Evolutionary conservation across 2,888 invertebrate genomes (phyloP).

Genomic region (Tromatobia lineatoria): DNA sequence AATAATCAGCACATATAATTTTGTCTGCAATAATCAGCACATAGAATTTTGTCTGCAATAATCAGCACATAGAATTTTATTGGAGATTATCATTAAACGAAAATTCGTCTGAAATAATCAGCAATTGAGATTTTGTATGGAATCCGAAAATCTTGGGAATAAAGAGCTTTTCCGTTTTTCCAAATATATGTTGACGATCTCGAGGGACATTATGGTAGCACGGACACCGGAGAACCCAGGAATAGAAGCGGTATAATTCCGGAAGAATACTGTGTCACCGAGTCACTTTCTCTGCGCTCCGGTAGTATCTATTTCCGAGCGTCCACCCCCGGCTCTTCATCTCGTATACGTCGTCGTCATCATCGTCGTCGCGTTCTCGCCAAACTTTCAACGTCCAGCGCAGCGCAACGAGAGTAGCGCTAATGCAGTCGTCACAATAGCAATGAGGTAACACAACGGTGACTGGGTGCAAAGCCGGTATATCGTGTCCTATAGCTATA

Average conservation of each 20-base stretch:
- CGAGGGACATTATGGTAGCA: not conserved
- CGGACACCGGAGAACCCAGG: constrained; percentile 48
- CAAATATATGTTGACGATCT: not conserved
- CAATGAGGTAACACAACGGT: constrained; percentile 68
- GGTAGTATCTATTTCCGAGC: constrained; percentile 74
- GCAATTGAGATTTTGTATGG: not conserved
- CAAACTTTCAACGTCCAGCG: constrained; percentile 60
- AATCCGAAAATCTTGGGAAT: not conserved
- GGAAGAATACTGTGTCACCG: constrained; percentile 79
- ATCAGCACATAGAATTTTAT: not conserved
- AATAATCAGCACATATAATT: not conserved
- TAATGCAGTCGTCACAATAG: constrained; percentile 68
- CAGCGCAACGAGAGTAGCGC: constrained; percentile 49
- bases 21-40: not conserved
- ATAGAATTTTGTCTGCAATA: too few species aligned
- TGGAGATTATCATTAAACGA: too few species aligned
- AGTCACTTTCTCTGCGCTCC: constrained; percentile 76
- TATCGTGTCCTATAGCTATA: not conserved
- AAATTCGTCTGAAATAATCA: not conserved
- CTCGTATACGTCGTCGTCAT: constrained; percentile 22
- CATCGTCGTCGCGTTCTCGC: constrained; percentile 15
- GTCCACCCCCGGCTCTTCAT: constrained; percentile 53
- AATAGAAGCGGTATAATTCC: constrained; percentile 74
- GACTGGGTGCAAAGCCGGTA: constrained; percentile 59
- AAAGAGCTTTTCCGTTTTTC: not conserved